These are phyloP conservation scores for Pseudachorutes palmiensis DNA, from an alignment of 1,140 invertebrate species.

Conservation along the genomic window DNA sequence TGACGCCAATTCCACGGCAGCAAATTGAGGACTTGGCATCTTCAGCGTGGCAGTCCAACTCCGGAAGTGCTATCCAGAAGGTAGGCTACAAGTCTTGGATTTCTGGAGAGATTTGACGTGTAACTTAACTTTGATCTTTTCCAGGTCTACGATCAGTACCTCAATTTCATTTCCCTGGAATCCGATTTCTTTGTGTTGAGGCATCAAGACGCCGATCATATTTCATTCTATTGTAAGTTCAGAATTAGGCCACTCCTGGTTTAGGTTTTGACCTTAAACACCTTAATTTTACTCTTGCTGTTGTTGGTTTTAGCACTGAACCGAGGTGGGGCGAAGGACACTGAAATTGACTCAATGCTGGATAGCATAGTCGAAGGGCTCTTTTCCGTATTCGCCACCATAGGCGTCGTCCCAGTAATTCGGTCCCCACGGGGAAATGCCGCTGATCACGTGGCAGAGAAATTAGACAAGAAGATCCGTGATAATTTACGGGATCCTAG, in stretches of 20 bases:
- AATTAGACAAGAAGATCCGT: slow-evolving; percentile 91
- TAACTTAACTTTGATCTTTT: slow-evolving; percentile 30
- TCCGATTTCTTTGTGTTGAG: slow-evolving; percentile 93
- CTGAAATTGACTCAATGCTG: slow-evolving; percentile 91
- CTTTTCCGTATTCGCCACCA: slow-evolving; percentile 89
- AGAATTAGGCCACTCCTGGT: neutral
- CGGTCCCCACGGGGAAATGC: slow-evolving; percentile 91
- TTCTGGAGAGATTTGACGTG: slow-evolving; percentile 8
- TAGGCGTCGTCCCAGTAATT: slow-evolving; percentile 86
- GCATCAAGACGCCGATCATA: slow-evolving; percentile 78
- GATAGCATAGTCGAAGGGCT: slow-evolving; percentile 91
- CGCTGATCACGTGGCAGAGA: slow-evolving; percentile 95
- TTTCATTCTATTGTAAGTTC: slow-evolving; percentile 82
- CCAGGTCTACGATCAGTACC: slow-evolving; percentile 88
- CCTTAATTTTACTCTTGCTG: neutral
- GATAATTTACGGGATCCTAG: slow-evolving; percentile 94
- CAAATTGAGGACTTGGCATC: slow-evolving; percentile 92
- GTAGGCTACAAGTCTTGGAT: slow-evolving; percentile 43
- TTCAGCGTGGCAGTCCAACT: slow-evolving; percentile 78
- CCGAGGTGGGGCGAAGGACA: slow-evolving; percentile 85
- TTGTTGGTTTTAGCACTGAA: slow-evolving; percentile 70
- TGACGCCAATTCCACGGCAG: slow-evolving; percentile 87
- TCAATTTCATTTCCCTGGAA: slow-evolving; percentile 97
- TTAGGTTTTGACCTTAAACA: slow-evolving; percentile 10
- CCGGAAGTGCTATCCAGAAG: slow-evolving; percentile 84